These are phyloP conservation scores for Stenodera caucasica DNA, from an alignment of 2,888 invertebrate genomes.

Conservation along the genomic window DNA sequence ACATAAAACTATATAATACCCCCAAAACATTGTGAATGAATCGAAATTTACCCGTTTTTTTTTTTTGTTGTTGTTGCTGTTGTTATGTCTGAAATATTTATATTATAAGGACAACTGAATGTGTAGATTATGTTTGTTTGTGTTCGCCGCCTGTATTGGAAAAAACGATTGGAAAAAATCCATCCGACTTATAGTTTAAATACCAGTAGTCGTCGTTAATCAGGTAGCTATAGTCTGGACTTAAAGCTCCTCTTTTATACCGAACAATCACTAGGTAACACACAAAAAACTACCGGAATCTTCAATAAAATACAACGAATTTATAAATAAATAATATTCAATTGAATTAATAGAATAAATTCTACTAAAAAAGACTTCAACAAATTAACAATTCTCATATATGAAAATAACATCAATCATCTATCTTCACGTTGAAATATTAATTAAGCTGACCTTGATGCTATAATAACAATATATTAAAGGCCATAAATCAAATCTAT, in stretches of 20 bases:
- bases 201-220: slow-evolving; percentile 5
- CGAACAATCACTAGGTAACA: neutral
- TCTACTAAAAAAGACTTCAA: neutral
- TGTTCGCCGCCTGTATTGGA: neutral
- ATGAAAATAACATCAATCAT: slow-evolving; percentile 29
- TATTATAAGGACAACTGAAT: slow-evolving; percentile 4
- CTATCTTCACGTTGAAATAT: slow-evolving; percentile 22
- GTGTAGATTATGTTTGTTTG: slow-evolving; percentile 2
- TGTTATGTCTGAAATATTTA: slow-evolving; percentile 3
- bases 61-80: neutral
- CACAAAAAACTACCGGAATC: neutral
- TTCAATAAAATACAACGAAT: neutral
- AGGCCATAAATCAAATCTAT: slow-evolving; percentile 25
- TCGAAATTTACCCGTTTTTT: neutral
- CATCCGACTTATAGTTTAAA: neutral
- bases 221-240: slow-evolving; percentile 1
- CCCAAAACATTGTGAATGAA: neutral
- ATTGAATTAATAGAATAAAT: neutral
- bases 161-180: neutral
- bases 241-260: neutral
- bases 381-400: slow-evolving; percentile 12
- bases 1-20: slow-evolving; percentile 1
- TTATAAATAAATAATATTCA: no score
- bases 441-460: slow-evolving; percentile 27
- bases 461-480: slow-evolving; percentile 27